Conservation (phyloP, 2,113 vertebrate genomes). For the Heptranchias perlo region DNA sequence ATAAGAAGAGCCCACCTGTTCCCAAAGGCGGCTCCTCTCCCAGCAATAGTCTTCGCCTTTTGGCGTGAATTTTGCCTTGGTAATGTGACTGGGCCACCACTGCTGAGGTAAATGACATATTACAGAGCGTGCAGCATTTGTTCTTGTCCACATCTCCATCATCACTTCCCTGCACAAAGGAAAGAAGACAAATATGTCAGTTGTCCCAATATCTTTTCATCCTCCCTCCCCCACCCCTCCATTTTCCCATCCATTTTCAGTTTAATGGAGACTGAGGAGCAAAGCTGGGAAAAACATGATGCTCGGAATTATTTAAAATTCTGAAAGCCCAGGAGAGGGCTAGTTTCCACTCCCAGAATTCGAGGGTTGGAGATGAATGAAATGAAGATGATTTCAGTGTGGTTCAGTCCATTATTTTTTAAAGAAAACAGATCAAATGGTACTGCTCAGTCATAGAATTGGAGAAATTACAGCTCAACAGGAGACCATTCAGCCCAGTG, state of each 20-base stretch:
- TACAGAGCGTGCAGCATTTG: slow-evolving; percentile 74
- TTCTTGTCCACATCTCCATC: slow-evolving; percentile 73
- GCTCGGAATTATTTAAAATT: background rate
- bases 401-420: background rate
- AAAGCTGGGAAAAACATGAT: background rate
- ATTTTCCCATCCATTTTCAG: background rate
- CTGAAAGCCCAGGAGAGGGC: background rate
- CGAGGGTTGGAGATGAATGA: background rate
- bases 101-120: slow-evolving; percentile 77
- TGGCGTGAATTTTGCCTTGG: slow-evolving; percentile 74
- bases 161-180: slow-evolving; percentile 59
- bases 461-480: background rate
- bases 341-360: background rate
- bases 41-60: slow-evolving; percentile 67
- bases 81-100: slow-evolving; percentile 76
- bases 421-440: background rate
- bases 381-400: background rate
- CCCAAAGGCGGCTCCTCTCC: slow-evolving; percentile 49
- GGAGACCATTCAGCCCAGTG: background rate
- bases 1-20: background rate
- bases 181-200: slow-evolving; percentile 5
- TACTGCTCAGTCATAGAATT: background rate
- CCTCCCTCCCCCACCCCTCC: background rate
- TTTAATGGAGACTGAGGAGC: background rate
- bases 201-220: background rate